Evolutionary conservation across 2,888 invertebrate genomes (phyloP), one percentile per base, ranked within the genome.

Genomic region (Ctena decussata): DNA sequence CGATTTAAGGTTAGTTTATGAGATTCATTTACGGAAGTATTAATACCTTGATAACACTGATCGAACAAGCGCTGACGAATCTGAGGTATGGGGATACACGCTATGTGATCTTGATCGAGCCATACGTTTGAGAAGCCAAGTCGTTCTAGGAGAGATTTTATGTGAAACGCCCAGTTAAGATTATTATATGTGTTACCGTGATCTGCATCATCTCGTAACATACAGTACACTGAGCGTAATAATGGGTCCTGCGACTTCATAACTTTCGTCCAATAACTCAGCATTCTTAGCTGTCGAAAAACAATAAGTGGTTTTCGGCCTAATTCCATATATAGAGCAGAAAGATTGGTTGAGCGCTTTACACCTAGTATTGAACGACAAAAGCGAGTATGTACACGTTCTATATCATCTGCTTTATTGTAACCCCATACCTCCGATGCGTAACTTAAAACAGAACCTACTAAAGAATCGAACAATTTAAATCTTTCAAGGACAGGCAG

Each of bases 341-440:
- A n/a, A 44, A 44, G 6, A 72, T 70, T 70, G 11, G 70, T 70
- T 12, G 27, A 46, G 8, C 49, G 44, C 21, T 60, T 41, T 15
- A 76, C 76, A 27, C 41, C 44, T 1, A 69, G n/a, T 8, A 41
- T 27, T 12, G 21, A 60, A 21, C 77, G 24, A n/a, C 53, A 44
- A 12, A 77, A 77, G 27, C 57, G 41, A 21, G 57, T 77, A 24
- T 77, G 69, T 15, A 77, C 37, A 65, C 24, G 37, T 39, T 77
- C 77, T 18, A 65, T 53, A 37, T 57, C 27, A 24, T 77, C 39
- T 8, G 30, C 69, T 21, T 1, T 37, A 24, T 65, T 32, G 41
- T 39, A 65, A 24, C 77, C 69, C 69, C 46, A 44, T 18, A 77
- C 60, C 11, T 57, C 76, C 21, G 60, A 57, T 12, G 27, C 37